Evolutionary conservation across 2,888 invertebrate genomes (phyloP), one percentile per base, ranked within the genome.

Genomic region (Abrostola triplasia): DNA sequence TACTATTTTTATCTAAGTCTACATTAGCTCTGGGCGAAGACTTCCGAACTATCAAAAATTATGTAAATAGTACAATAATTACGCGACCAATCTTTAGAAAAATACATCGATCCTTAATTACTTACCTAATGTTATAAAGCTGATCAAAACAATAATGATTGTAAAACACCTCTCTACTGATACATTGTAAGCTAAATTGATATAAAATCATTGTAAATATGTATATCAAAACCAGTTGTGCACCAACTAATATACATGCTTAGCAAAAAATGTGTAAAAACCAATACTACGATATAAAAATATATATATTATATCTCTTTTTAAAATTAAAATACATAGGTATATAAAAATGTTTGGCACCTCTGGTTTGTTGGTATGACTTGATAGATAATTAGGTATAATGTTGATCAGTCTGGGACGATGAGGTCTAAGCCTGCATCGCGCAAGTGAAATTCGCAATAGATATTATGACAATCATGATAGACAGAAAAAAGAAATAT

Each of bases 221-320:
- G 70, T 77, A 40, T 75, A 79, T 80, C 78, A 79, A 79, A 84
- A 80, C 47, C 65, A 84, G 65, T 68, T 81, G 81, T 81, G 85
- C 83, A 73, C 76, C 73, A 81, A 83, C 83, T 67, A 70, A 72
- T 68, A 71, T 77, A 77, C 81, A 83, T 74, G 79, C 80, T 76
- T 83, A 84, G 90, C 90, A 90, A 89, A 89, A 88, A 86, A 88
- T 88, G 83, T 83, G 73, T 88, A 86, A 83, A 87, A 90, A 86
- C 82, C 77, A 88, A 89, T 86, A 88, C 82, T 87, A 86, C 71
- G 67, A 82, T 90, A 91, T 85, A 90, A 92, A 92, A 91, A 91
- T 90, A 87, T 76, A 81, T 87, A 83, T 83, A 24, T 24, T 24
- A 24, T 24, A 84, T 88, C 84, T 88, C 79, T 81, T 81, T 77